Evolutionary conservation across 2,113 vertebrate species (phyloP).

Genomic region (Microcebus ravelobensis): DNA sequence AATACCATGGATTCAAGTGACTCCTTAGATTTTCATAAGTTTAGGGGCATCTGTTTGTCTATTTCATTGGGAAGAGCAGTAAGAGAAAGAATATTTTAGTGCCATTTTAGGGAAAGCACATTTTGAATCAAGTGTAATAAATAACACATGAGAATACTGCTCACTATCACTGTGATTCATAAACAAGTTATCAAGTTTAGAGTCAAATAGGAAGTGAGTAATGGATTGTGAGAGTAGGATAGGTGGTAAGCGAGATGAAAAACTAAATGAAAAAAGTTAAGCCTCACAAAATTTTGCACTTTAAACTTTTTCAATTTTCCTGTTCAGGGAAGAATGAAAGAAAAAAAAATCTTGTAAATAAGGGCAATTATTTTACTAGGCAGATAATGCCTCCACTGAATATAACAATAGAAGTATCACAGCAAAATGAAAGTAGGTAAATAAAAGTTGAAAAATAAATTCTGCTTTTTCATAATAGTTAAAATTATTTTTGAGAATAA

Average conservation of each 20-base stretch:
- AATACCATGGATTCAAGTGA: background rate
- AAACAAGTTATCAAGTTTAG: background rate
- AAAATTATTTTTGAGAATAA: background rate
- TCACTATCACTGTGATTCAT: background rate
- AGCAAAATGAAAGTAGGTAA: background rate
- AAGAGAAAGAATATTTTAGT: background rate
- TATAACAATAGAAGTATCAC: background rate
- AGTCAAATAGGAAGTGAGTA: background rate
- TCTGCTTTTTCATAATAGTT: background rate
- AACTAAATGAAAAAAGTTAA: background rate
- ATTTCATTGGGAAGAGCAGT: background rate
- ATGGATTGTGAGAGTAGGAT: background rate
- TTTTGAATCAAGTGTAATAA: background rate
- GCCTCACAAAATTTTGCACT: background rate
- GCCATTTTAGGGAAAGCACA: background rate
- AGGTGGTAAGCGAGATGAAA: background rate
- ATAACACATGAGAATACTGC: background rate
- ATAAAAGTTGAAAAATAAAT: background rate
- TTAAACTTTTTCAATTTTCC: background rate
- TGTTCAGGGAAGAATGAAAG: background rate
- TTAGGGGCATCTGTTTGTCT: background rate
- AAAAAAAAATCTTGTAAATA: background rate
- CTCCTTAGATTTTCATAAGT: background rate
- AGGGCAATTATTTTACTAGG: background rate
- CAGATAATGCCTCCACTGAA: background rate